Percentiles rank a stretch among this genome's conserved stretches.
Conservation (phyloP, 2,797 vertebrate species). For the Poecilia gillii region DNA sequence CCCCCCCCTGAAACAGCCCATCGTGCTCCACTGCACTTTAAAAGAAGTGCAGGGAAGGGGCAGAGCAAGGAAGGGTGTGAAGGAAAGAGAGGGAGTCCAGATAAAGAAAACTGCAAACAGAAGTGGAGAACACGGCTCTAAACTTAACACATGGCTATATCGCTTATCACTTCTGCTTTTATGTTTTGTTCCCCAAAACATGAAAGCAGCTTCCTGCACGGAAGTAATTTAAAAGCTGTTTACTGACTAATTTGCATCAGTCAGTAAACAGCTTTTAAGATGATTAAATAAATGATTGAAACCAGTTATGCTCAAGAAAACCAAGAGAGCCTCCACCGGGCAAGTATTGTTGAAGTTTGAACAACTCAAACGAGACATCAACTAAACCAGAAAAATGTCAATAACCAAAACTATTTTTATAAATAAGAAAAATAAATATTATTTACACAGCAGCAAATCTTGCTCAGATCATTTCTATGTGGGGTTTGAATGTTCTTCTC, state of each 20-base stretch:
- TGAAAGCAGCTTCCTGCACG: not conserved
- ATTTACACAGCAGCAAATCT: not conserved
- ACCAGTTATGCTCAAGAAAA: not conserved
- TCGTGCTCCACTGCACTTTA: slow-evolving; percentile 74
- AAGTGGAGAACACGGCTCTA: slow-evolving; percentile 41
- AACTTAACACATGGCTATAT: slow-evolving; percentile 50
- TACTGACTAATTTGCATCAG: not conserved
- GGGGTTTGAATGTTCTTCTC: not conserved
- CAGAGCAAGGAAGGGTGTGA: slow-evolving; percentile 37
- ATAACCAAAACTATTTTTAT: not conserved
- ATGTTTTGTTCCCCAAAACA: slow-evolving; percentile 23
- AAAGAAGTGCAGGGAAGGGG: slow-evolving; percentile 61
- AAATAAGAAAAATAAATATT: not conserved
- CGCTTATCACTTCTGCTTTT: slow-evolving; percentile 56
- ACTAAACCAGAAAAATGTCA: not conserved
- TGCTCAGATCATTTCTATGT: not conserved
- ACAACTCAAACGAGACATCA: not conserved
- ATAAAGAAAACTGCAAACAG: slow-evolving; percentile 42
- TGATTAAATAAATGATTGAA: slow-evolving; percentile 2
- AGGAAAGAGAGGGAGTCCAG: slow-evolving; percentile 21
- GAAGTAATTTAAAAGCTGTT: not conserved
- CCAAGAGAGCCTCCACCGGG: not conserved
- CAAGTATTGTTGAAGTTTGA: not conserved
- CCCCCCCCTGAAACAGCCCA: slow-evolving; percentile 65
- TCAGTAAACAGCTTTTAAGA: too few species aligned